These are phyloP conservation scores for Drosophila pseudotalamancana DNA, from an alignment of 2,888 invertebrate species.

Conservation along the genomic window DNA sequence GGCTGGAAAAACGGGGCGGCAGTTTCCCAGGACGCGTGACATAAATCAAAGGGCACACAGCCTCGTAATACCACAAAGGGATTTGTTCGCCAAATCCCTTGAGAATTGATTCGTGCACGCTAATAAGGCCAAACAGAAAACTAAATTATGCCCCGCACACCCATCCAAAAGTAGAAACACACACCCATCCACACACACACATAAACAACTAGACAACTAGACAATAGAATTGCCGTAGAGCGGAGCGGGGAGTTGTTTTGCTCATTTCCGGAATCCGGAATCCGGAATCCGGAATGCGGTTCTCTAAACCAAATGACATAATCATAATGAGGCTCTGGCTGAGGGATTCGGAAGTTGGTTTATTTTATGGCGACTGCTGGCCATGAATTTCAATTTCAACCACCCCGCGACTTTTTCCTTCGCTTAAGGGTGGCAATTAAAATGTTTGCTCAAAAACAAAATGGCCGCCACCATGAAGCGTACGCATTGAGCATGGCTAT, in stretches of 20 bases:
- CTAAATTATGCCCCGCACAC: conserved; percentile 66
- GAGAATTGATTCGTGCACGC: conserved; percentile 83
- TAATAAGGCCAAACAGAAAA: conserved; percentile 76
- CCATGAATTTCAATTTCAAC: conserved; percentile 77
- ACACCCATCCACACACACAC: conserved; percentile 1
- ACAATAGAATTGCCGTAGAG: conserved; percentile 6
- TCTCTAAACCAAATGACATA: conserved; percentile 69
- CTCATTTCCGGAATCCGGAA: conserved; percentile 37
- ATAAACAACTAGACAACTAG: conserved; percentile 1
- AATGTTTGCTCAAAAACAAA: conserved; percentile 63
- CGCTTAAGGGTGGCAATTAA: conserved; percentile 74
- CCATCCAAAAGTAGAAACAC: background rate
- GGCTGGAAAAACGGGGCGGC: conserved; percentile 26
- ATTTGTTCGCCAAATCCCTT: conserved; percentile 81
- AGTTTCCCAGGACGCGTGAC: conserved; percentile 77
- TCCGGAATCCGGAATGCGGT: conserved; percentile 49
- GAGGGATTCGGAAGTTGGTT: background rate
- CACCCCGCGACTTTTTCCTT: conserved; percentile 27
- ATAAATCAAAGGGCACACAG: conserved; percentile 65
- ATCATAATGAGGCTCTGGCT: conserved; percentile 57
- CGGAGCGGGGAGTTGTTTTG: conserved; percentile 28
- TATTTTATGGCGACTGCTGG: conserved; percentile 6
- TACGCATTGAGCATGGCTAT: conserved; percentile 9
- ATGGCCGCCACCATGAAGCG: conserved; percentile 46
- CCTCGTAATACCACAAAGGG: conserved; percentile 47